phyloP scores from a whole-genome alignment of 2,797 vertebrate species.

The Pogoniulus pusillus region DNA sequence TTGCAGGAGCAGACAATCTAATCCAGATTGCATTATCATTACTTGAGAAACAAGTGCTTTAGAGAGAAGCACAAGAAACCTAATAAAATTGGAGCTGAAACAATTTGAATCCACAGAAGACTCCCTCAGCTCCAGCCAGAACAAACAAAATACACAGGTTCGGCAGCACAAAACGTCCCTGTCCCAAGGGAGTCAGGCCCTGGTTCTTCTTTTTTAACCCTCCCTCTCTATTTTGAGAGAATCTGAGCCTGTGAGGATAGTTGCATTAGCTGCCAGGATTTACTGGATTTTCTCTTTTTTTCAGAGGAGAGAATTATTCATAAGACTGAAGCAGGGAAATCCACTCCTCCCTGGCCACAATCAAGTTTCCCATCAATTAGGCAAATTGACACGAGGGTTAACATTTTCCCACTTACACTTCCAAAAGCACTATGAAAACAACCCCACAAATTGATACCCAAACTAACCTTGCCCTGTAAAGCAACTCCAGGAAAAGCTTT shows the following conservation, averaged over 20 bases:
- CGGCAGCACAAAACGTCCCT: background rate
- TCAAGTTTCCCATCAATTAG: slow-evolving; percentile 56
- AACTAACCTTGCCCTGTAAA: slow-evolving; percentile 9
- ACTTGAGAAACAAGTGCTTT: background rate
- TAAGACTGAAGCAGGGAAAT: slow-evolving; percentile 32
- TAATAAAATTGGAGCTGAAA: background rate
- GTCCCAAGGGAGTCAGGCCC: background rate
- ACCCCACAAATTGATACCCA: background rate
- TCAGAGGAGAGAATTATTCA: slow-evolving; percentile 46
- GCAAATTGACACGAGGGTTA: slow-evolving; percentile 57
- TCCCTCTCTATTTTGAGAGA: background rate
- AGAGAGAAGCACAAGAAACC: slow-evolving; percentile 4
- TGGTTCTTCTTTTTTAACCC: background rate
- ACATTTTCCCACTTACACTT: slow-evolving; percentile 36
- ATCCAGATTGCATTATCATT: background rate
- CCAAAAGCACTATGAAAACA: slow-evolving; percentile 11
- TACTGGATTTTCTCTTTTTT: slow-evolving; percentile 53
- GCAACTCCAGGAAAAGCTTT: slow-evolving; percentile 5
- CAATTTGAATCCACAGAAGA: background rate
- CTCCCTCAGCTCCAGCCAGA: background rate
- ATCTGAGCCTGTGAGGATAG: background rate
- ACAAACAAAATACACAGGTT: background rate
- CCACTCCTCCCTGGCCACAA: slow-evolving; percentile 29
- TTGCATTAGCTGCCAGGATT: background rate
- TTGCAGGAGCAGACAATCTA: background rate